Percentiles rank a stretch among this genome's conserved stretches.
These are phyloP conservation scores for Labeo catla DNA, from an alignment of 2,113 vertebrate species.

Conservation along the genomic window DNA sequence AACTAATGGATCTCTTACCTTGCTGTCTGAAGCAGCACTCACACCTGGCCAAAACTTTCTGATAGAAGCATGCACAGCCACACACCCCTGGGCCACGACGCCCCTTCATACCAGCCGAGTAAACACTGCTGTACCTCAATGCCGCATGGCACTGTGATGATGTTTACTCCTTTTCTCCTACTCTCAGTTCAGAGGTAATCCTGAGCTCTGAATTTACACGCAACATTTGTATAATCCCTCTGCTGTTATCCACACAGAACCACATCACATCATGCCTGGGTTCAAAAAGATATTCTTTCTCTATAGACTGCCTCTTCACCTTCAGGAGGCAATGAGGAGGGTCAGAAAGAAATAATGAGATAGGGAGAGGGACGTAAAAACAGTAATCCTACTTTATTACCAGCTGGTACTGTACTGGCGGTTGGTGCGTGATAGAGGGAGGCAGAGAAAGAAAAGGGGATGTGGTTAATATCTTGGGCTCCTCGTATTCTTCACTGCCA, in stretches of 20 bases:
- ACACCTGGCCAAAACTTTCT: conserved; percentile 87
- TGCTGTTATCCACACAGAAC: conserved; percentile 11
- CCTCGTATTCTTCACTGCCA: not conserved
- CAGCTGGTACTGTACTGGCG: not conserved
- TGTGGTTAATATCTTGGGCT: not conserved
- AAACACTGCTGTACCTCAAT: conserved; percentile 62
- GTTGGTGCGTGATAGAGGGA: not conserved
- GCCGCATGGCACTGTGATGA: conserved; percentile 66
- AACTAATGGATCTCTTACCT: conserved; percentile 71
- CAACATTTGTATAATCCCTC: conserved; percentile 42
- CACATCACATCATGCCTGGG: not conserved
- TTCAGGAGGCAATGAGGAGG: not conserved
- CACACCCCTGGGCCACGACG: conserved; percentile 80
- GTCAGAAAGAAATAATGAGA: not conserved
- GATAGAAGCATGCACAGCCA: conserved; percentile 85
- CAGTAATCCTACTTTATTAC: not conserved
- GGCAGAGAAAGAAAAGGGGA: not conserved
- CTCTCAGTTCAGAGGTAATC: conserved; percentile 44
- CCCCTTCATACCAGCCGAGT: conserved; percentile 77
- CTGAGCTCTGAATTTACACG: conserved; percentile 26
- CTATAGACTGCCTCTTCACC: not conserved
- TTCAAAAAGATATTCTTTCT: not conserved
- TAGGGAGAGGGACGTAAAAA: not conserved
- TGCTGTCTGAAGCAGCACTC: conserved; percentile 81
- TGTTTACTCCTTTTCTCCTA: conserved; percentile 24